Base-by-base conservation (phyloP, 1,140 invertebrate genomes). In the Drosophila kurseongensis region DNA sequence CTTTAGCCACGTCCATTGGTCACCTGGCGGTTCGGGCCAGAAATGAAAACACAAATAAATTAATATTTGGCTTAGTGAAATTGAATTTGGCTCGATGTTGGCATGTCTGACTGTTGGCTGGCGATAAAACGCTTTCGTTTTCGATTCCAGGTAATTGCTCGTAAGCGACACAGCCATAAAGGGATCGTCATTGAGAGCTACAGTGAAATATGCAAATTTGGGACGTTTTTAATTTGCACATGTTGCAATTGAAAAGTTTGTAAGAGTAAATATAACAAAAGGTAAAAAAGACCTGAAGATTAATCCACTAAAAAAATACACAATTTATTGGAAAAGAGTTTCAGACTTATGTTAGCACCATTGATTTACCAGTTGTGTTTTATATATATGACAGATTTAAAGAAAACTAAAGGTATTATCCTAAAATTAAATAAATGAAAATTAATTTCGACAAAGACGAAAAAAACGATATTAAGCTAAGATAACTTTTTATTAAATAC, bases 21-120 rank as follows among this genome's bases (percentile, higher is more conserved):
- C 84, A 88, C 83, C 83, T 83, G 76, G 59, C 67, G 85, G 73
- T 76, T 63, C 61, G 66, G 65, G 73, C 38, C 72, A 80, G 83
- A 80, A 88, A 88, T 80, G 84, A 88, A 88, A 88, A 88, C 83
- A 88, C 83, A 88, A 88, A 88, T 88, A 89, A 88, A 88, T 88
- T 88, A 88, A 88, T 88, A 88, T 88, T 88, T 88, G 83, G 83
- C 83, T 88, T 88, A 88, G 79, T 88, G 84, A 88, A 88, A 88
- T 88, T 89, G 84, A 88, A 88, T 88, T 88, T 88, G 79, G 81
- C 81, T 75, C 71, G 72, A 75, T 77, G 79, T 89, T 51, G 66
- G 65, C 58, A 71, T 89, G 79, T 76, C 80, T 75, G 82, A 61
- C 81, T 85, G 82, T 61, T 78, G 60, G 80, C 68, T 75, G 66